Conservation (phyloP, 1,140 invertebrate species). For the Paraescarpia echinospica region DNA sequence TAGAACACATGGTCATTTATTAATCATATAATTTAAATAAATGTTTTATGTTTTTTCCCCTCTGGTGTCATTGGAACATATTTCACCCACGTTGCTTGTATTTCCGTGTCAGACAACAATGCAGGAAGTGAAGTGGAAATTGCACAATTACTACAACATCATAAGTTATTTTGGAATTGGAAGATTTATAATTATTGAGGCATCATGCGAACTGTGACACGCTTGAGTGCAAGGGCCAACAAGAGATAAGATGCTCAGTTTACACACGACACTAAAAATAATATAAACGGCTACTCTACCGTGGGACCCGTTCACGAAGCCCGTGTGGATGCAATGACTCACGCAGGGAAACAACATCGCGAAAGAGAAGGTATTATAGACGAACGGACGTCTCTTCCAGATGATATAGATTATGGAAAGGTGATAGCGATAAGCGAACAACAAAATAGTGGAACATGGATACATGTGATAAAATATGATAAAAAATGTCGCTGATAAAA, state of each 20-base stretch:
- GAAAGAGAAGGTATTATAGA: neutral
- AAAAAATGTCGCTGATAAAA: too few relatives aligned
- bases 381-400: neutral
- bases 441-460: too few relatives aligned
- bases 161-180: too few relatives aligned
- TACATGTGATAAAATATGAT: too few relatives aligned
- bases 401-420: neutral
- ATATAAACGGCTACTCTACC: neutral
- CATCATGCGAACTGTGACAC: neutral
- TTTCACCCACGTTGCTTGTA: neutral
- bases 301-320: neutral
- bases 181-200: too few relatives aligned
- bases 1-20: neutral
- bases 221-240: neutral
- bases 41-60: neutral
- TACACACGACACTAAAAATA: neutral
- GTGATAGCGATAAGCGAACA: neutral
- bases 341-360: neutral
- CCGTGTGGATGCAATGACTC: too few relatives aligned
- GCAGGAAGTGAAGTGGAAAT: too few relatives aligned
- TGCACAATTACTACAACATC: too few relatives aligned
- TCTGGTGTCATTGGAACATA: neutral
- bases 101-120: neutral
- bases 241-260: neutral
- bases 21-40: neutral